These are phyloP conservation scores for Bhutanitis thaidina DNA, from an alignment of 2,888 invertebrate genomes.

Conservation along the genomic window DNA sequence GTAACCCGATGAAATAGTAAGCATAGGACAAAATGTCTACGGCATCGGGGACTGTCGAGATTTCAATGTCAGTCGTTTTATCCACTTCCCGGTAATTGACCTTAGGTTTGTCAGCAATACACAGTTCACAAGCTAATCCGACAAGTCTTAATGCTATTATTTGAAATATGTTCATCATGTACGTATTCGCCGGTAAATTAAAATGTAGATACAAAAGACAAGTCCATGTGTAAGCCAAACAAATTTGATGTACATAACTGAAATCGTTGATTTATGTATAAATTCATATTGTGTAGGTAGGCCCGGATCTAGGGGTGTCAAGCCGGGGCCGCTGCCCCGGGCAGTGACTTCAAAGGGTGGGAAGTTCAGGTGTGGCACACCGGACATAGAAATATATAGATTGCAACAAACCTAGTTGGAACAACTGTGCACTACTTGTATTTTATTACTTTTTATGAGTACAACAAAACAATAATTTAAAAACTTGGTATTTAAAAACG, in stretches of 20 bases:
- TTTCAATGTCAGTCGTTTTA: conserved; percentile 31
- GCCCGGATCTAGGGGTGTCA: no score
- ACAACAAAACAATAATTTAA: no score
- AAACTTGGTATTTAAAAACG: no score
- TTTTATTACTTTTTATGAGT: no score
- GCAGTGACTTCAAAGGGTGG: no score
- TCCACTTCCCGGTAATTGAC: conserved; percentile 28
- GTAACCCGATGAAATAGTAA: conserved; percentile 90
- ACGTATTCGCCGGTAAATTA: conserved; percentile 82
- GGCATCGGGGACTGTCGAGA: conserved; percentile 60
- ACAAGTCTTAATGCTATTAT: conserved; percentile 89
- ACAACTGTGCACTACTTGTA: no score
- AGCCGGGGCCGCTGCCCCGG: no score
- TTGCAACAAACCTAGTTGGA: no score
- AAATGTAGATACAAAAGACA: conserved; percentile 88
- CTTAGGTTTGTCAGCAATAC: conserved; percentile 35
- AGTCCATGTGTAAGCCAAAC: conserved; percentile 87
- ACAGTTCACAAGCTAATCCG: conserved; percentile 90
- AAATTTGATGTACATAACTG: conserved; percentile 84
- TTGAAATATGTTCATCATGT: conserved; percentile 89
- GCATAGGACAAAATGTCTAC: conserved; percentile 87
- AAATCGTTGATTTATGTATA: background rate
- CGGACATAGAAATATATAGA: no score
- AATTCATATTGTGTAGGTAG: background rate
- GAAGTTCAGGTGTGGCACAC: no score